Conservation (phyloP, 53 echinoderm and acorn worm species). For the Actinopyga echinites region DNA sequence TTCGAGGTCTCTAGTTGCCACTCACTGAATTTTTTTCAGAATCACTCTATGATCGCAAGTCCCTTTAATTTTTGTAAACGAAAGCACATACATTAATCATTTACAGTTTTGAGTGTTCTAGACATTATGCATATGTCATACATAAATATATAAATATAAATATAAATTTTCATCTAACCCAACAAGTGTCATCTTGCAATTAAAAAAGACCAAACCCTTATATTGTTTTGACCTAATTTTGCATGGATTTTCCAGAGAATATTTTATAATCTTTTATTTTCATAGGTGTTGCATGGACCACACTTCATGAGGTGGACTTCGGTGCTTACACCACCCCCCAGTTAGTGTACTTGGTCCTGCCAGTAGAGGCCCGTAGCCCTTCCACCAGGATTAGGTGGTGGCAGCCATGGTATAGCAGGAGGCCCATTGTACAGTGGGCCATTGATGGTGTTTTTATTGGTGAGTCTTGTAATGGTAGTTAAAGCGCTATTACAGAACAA, state of each 20-base stretch:
- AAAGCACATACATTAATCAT: no score
- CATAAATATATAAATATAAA: no score
- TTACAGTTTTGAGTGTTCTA: no score
- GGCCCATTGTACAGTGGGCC: slow-evolving; percentile 80
- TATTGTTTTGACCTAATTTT: background rate
- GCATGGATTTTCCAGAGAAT: background rate
- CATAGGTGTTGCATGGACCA: slow-evolving; percentile 82
- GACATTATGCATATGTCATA: no score
- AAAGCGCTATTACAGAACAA: no score
- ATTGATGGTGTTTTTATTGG: slow-evolving; percentile 84
- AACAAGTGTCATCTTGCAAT: no score
- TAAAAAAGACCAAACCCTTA: no score
- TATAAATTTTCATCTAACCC: no score
- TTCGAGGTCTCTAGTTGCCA: no score
- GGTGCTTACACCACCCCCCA: slow-evolving; percentile 64
- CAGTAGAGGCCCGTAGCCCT: slow-evolving; percentile 64
- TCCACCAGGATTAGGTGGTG: slow-evolving; percentile 88
- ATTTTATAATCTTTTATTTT: background rate
- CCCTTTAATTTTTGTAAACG: no score
- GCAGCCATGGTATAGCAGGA: slow-evolving; percentile 62
- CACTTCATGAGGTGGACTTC: slow-evolving; percentile 81
- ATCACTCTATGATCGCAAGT: no score
- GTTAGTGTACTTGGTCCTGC: slow-evolving; percentile 74
- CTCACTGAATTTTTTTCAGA: no score
- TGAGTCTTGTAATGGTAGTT: slow-evolving; percentile 25